A percentile compares a stretch with the other conserved stretches of the same genome.
phyloP scores from a whole-genome alignment of 2,797 vertebrate genomes.

The Enteromius mattozi region DNA sequence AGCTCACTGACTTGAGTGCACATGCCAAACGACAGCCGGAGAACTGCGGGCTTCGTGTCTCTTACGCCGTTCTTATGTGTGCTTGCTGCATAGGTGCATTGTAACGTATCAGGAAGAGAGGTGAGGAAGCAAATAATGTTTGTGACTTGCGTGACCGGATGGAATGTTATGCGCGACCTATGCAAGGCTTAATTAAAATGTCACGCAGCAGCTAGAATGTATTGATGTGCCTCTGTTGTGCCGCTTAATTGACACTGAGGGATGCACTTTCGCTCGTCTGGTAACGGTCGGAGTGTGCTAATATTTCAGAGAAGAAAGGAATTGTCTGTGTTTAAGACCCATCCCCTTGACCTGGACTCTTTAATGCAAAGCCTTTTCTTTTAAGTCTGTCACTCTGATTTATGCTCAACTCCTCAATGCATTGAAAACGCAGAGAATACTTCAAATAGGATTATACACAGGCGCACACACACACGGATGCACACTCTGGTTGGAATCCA shows the following conservation, averaged over 20 bases:
- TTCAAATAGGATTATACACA: slow-evolving; percentile 57
- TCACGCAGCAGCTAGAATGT: not conserved
- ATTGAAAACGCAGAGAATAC: slow-evolving; percentile 51
- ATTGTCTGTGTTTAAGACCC: slow-evolving; percentile 43
- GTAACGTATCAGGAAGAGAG: not conserved
- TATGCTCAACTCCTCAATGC: slow-evolving; percentile 50
- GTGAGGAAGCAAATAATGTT: slow-evolving; percentile 12
- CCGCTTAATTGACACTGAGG: slow-evolving; percentile 27
- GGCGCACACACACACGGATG: slow-evolving; percentile 33
- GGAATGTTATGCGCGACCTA: not conserved
- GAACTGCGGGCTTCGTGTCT: not conserved
- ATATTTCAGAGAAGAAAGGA: slow-evolving; percentile 42
- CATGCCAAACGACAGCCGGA: slow-evolving; percentile 38
- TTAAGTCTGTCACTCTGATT: slow-evolving; percentile 54
- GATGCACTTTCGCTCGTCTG: slow-evolving; percentile 18
- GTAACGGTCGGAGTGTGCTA: slow-evolving; percentile 19
- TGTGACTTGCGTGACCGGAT: not conserved
- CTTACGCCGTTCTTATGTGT: not conserved
- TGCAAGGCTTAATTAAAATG: slow-evolving; percentile 31
- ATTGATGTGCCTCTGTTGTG: slow-evolving; percentile 23
- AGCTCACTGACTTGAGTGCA: slow-evolving; percentile 56
- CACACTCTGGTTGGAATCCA: slow-evolving; percentile 33
- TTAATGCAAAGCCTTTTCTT: slow-evolving; percentile 60
- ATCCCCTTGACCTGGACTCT: slow-evolving; percentile 38
- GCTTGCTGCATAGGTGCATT: not conserved